These are phyloP conservation scores for Aptenodytes forsteri DNA, from an alignment of 2,113 vertebrate genomes.

Conservation along the genomic window DNA sequence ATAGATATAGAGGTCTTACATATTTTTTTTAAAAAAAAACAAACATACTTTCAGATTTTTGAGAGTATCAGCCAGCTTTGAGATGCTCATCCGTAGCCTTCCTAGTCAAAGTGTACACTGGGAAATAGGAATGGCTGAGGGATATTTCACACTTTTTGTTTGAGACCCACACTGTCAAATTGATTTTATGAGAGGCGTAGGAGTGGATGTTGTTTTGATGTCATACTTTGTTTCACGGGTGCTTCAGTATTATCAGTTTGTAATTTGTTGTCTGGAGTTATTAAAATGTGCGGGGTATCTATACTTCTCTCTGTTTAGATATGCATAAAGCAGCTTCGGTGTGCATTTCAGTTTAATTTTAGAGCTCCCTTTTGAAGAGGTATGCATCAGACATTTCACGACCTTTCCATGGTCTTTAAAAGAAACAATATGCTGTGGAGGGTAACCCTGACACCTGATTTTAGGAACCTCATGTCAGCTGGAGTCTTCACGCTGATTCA, in stretches of 20 bases:
- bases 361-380: background rate
- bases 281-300: background rate
- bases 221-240: background rate
- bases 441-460: background rate
- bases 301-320: background rate
- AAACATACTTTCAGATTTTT: background rate
- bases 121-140: background rate
- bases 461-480: background rate
- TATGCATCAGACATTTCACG: background rate
- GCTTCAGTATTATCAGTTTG: background rate
- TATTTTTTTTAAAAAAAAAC: background rate
- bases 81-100: background rate
- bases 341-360: background rate
- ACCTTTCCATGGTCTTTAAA: background rate
- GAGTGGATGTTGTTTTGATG: background rate
- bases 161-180: background rate
- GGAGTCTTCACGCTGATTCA: background rate
- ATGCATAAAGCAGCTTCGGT: background rate
- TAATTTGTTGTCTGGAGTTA: background rate
- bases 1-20: background rate
- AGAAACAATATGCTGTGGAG: rapidly evolving
- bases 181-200: background rate
- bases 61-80: background rate
- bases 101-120: background rate
- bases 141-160: background rate